A percentile compares a stretch with the other conserved stretches of the same genome.
phyloP scores from a whole-genome alignment of 2,113 vertebrate species.

The Leptodactylus fuscus region DNA sequence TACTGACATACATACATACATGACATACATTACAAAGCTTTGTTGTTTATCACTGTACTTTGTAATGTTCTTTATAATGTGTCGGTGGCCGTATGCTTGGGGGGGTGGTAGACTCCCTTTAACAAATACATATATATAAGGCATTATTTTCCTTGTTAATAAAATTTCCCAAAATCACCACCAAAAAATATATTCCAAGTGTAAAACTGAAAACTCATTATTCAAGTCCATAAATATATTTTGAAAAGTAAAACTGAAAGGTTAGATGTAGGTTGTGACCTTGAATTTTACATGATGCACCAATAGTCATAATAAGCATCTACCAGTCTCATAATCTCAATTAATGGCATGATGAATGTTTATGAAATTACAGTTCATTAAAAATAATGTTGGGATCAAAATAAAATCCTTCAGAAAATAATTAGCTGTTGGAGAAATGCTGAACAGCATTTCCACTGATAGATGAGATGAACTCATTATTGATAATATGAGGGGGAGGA shows the following conservation, averaged over 20 bases:
- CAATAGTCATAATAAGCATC: slow-evolving; percentile 1
- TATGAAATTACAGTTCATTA: slow-evolving; percentile 49
- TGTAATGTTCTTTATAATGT: no score
- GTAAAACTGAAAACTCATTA: background rate
- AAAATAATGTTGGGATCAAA: slow-evolving; percentile 38
- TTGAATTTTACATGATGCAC: slow-evolving; percentile 24
- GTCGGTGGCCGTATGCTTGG: no score
- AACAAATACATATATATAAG: no score
- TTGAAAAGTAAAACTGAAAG: no score
- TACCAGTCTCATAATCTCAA: slow-evolving; percentile 28
- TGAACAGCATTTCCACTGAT: slow-evolving; percentile 35
- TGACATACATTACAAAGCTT: no score
- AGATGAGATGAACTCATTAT: slow-evolving; percentile 45
- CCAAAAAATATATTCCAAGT: background rate
- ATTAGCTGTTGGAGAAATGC: slow-evolving; percentile 45
- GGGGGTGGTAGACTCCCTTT: no score
- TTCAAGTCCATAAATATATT: no score
- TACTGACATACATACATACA: no score
- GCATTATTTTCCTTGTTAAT: no score
- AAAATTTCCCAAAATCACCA: background rate
- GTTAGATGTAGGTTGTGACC: background rate
- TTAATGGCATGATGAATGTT: slow-evolving; percentile 38
- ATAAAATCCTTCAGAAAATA: slow-evolving; percentile 47
- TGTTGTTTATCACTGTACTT: no score
- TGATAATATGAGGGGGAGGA: slow-evolving; percentile 23